A percentile compares a stretch with the other conserved stretches of the same genome.
Evolutionary conservation across 2,113 vertebrate genomes (phyloP).

Genomic region (Nerophis ophidion): DNA sequence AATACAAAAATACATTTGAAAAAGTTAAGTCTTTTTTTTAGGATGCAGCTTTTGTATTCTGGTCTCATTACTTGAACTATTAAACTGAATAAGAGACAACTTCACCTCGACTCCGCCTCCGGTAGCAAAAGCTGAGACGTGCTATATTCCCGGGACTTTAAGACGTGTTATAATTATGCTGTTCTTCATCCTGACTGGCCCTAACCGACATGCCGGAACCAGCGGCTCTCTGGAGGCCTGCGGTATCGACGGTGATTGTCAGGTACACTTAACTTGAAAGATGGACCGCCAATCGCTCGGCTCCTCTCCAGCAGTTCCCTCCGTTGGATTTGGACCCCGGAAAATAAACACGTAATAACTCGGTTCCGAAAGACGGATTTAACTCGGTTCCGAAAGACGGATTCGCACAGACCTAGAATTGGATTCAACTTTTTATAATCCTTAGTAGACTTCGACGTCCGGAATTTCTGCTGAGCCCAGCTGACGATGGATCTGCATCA

Average conservation of each 20-base stretch:
- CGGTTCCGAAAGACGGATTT: too few species aligned
- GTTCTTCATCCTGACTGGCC: conserved; percentile 4
- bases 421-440: conserved; percentile 14
- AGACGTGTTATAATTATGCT: conserved; percentile 32
- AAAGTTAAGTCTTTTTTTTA: too few species aligned
- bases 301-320: neutral
- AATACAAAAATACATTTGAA: too few species aligned
- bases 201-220: conserved; percentile 12
- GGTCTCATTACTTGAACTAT: too few species aligned
- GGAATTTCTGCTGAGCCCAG: conserved; percentile 28
- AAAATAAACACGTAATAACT: conserved; percentile 1
- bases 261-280: conserved; percentile 42
- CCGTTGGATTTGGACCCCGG: neutral
- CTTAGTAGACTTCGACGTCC: conserved; percentile 2
- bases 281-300: conserved; percentile 10
- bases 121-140: conserved; percentile 11
- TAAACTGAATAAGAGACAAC: neutral
- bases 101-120: neutral
- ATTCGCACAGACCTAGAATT: conserved; percentile 7
- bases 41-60: too few species aligned
- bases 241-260: conserved; percentile 39
- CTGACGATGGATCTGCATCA: conserved; percentile 33
- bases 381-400: too few species aligned
- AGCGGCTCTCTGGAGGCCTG: conserved; percentile 22
- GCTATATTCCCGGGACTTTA: conserved; percentile 39